Conservation (phyloP, 2,797 vertebrate species). For the Heterohyrax brucei region DNA sequence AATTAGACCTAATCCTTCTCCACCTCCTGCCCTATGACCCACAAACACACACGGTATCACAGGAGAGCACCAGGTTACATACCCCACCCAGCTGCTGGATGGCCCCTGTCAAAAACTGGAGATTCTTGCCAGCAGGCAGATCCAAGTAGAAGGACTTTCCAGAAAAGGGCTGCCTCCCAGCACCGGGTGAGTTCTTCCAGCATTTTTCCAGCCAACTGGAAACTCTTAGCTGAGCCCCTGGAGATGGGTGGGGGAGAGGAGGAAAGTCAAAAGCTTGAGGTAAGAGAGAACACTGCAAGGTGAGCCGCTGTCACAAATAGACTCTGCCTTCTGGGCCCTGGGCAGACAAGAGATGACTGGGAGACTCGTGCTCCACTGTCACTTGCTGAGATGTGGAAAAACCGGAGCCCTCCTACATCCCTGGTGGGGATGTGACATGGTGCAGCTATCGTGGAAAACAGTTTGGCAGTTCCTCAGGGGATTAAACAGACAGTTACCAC, state of each 20-base stretch:
- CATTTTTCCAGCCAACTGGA: slow-evolving; percentile 48
- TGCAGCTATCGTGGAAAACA: neutral
- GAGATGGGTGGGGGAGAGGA: neutral
- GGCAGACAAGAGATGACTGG: neutral
- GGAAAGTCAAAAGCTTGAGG: neutral
- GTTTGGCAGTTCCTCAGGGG: neutral
- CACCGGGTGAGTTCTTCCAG: slow-evolving; percentile 68
- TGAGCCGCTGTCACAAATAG: fast-evolving
- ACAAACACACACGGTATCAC: fast-evolving
- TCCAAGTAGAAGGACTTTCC: slow-evolving; percentile 96
- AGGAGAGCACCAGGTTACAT: slow-evolving; percentile 77
- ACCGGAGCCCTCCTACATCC: neutral
- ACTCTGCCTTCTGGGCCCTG: fast-evolving
- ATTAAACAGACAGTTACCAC: neutral
- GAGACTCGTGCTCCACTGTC: no score
- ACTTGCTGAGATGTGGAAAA: neutral
- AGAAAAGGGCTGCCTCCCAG: slow-evolving; percentile 89
- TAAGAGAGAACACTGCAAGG: neutral
- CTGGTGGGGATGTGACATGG: neutral
- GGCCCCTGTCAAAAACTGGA: slow-evolving; percentile 90
- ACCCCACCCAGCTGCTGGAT: slow-evolving; percentile 94
- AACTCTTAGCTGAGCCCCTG: slow-evolving; percentile 22
- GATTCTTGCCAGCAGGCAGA: slow-evolving; percentile 91
- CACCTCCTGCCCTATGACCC: neutral
- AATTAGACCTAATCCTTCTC: neutral